Percentiles rank a stretch among this genome's conserved stretches.
These are phyloP conservation scores for Peromyscus polionotus DNA, from an alignment of 2,113 vertebrate genomes.

Conservation along the genomic window DNA sequence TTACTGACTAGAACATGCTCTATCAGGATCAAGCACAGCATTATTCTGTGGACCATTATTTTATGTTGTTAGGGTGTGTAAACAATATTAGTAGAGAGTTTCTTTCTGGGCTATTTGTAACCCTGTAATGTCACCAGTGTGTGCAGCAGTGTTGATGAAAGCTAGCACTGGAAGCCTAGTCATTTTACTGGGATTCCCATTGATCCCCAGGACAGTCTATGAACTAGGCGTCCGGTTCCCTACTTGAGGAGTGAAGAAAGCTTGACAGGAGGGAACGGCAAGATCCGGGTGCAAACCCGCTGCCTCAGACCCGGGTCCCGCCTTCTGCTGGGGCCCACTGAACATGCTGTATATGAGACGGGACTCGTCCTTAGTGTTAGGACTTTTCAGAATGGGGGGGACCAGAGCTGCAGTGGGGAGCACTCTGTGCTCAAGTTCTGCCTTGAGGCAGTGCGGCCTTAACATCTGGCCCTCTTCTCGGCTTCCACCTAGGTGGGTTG, in stretches of 20 bases:
- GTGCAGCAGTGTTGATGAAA: background rate
- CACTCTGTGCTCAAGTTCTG: background rate
- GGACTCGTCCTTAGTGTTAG: background rate
- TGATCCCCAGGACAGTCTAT: background rate
- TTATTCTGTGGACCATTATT: background rate
- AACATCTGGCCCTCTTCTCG: background rate
- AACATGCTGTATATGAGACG: background rate
- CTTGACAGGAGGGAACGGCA: constrained; percentile 5
- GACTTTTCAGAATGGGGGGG: background rate
- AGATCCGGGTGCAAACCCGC: background rate
- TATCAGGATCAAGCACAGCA: background rate
- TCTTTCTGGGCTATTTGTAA: background rate
- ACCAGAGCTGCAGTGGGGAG: background rate
- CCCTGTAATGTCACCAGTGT: background rate
- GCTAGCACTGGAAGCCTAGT: background rate
- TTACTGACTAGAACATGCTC: background rate
- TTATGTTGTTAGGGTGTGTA: background rate
- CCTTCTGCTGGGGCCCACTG: background rate
- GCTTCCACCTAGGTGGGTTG: background rate
- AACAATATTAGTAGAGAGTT: background rate
- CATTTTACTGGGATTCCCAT: background rate
- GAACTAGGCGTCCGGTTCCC: constrained; percentile 25
- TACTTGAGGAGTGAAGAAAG: constrained; percentile 24
- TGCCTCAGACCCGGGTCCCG: background rate
- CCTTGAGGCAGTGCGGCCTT: background rate